These are phyloP conservation scores for Arenaria interpres DNA, from an alignment of 2,113 vertebrate genomes.

Conservation along the genomic window DNA sequence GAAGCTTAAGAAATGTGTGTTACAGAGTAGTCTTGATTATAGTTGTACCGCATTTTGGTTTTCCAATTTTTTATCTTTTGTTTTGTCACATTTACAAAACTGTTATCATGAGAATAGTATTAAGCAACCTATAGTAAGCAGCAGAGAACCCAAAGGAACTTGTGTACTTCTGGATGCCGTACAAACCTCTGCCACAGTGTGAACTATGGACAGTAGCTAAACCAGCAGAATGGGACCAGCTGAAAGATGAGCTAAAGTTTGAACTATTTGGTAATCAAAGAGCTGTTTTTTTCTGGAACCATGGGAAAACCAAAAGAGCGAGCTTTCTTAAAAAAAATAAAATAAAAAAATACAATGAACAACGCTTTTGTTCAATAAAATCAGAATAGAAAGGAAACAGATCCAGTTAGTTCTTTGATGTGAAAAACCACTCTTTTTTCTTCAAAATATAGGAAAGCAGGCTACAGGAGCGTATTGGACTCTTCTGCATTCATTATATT, in stretches of 20 bases:
- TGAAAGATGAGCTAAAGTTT: neutral
- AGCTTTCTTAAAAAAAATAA: neutral
- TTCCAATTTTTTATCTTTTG: neutral
- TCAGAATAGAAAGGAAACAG: neutral
- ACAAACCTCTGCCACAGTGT: neutral
- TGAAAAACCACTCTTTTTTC: rapidly evolving
- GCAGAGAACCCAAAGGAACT: neutral
- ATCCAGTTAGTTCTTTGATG: neutral
- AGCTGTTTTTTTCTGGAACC: neutral
- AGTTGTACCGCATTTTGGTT: neutral
- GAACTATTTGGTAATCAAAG: neutral
- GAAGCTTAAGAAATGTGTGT: neutral
- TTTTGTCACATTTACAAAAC: neutral
- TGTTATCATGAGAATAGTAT: neutral
- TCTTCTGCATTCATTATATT: neutral
- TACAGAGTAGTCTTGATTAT: neutral
- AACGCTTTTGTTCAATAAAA: neutral
- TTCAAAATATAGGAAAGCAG: neutral
- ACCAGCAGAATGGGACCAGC: neutral
- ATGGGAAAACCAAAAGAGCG: neutral
- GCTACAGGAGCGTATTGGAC: neutral
- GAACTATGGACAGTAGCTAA: neutral
- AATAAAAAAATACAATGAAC: neutral
- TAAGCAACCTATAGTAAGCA: neutral
- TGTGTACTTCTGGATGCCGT: neutral